Base-by-base conservation (phyloP, 2,113 vertebrate genomes). In the Halcyon senegalensis region DNA sequence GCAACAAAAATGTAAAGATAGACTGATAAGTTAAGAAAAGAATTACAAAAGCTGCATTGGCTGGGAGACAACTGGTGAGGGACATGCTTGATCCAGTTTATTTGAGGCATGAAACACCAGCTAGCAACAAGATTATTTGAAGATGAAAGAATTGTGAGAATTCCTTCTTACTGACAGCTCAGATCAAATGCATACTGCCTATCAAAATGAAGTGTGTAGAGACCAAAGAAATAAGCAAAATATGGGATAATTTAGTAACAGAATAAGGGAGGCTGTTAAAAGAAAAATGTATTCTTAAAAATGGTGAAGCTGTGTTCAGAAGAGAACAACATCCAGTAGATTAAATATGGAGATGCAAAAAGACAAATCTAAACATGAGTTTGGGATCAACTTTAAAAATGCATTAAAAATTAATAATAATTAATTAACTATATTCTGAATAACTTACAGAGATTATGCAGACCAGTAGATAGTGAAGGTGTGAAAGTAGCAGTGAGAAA, bases 91-190 rank as follows among this genome's bases (percentile, higher is more conserved):
- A 51, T 94, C 37, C 70, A 90, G 63, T 93, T 93, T 80, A 84
- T 91, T 46, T 70, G 82, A 90, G 41, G 63, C 50, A 59, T 53
- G 70, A 85, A 94, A 74, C 25, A 55, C 20, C 37, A 90, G 16
- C 13, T 33, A 85, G n/a, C 5, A 72, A 67, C 87, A 60, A 28
- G 58, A 25, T 28, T 73, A 21, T 51, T 44, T 89, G 37, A 78
- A 94, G 89, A 83, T 90, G 30, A 93, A 95, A 92, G 51, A 82
- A 75, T 56, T 84, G 37, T 51, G 31, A 92, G 18, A 39, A 79
- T 93, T 84, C 39, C 53, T 92, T 80, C 33, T 35, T 62, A 74
- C 28, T 81, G 64, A 64, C 0, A 10, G 19, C 25, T 93, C 30
- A 67, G 80, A 92, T 81, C 30, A 84, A 91, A 84, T 50, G 31